A percentile compares a stretch with the other conserved stretches of the same genome.
phyloP scores from a whole-genome alignment of 2,113 vertebrate species.

The Entomyzon cyanotis region DNA sequence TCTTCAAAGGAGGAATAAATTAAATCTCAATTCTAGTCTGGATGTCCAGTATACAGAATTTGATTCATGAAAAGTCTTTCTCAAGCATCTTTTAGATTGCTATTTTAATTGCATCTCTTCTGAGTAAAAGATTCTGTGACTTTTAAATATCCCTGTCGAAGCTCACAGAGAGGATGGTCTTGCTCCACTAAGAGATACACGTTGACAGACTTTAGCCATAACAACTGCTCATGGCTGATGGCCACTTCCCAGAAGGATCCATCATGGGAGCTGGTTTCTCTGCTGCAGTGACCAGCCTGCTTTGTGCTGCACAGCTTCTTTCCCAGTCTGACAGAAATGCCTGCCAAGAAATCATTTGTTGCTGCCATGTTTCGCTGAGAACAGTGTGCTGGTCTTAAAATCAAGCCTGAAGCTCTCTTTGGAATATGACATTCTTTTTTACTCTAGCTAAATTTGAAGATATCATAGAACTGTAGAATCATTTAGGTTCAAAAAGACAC shows the following conservation, averaged over 20 bases:
- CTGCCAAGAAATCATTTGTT: neutral
- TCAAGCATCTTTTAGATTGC: neutral
- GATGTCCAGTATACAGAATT: neutral
- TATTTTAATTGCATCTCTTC: neutral
- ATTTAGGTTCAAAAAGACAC: neutral
- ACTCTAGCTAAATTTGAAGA: neutral
- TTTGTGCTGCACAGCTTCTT: neutral
- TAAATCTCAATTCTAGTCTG: neutral
- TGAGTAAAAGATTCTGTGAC: neutral
- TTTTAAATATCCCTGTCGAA: constrained; percentile 6
- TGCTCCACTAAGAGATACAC: neutral
- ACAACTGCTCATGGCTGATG: neutral
- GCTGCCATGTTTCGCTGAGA: neutral
- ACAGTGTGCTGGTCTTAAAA: neutral
- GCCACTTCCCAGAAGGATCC: neutral
- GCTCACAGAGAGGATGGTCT: neutral
- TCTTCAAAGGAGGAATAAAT: neutral
- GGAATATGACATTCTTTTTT: neutral
- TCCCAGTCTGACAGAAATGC: neutral
- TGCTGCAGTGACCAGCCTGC: neutral
- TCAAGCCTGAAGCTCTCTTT: neutral
- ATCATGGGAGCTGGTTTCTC: accelerated
- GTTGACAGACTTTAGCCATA: neutral
- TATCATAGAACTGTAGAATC: neutral
- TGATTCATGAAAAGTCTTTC: neutral